phyloP scores from a whole-genome alignment of 2,113 vertebrate species.

The Thomomys bottae region DNA sequence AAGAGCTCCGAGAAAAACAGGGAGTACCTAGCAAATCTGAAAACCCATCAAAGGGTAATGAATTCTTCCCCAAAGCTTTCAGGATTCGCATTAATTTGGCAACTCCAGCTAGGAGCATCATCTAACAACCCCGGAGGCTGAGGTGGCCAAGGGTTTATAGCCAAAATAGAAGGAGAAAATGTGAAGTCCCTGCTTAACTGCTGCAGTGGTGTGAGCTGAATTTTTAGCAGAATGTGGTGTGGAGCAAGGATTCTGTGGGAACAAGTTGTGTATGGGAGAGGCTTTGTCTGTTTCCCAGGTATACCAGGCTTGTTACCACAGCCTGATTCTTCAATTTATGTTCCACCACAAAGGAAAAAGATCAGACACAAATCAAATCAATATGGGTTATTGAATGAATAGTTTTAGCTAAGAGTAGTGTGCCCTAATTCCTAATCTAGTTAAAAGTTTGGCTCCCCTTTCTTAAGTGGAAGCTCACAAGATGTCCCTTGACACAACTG shows the following conservation, averaged over 20 bases:
- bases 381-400: slow-evolving; percentile 37
- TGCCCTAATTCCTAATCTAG: not conserved
- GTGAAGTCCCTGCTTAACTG: slow-evolving; percentile 34
- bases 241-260: not conserved
- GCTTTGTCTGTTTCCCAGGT: not conserved
- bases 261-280: not conserved
- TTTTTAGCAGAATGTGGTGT: not conserved
- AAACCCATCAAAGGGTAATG: slow-evolving; percentile 47
- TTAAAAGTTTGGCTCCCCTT: not conserved
- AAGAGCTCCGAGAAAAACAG: not conserved
- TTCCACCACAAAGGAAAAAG: slow-evolving; percentile 33
- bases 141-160: slow-evolving; percentile 39
- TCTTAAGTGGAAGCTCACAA: not conserved
- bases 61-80: slow-evolving; percentile 57
- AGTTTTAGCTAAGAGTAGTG: not conserved
- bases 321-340: not conserved
- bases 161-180: slow-evolving; percentile 52
- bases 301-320: not conserved
- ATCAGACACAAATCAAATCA: slow-evolving; percentile 30
- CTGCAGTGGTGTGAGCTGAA: not conserved
- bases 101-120: slow-evolving; percentile 44
- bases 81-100: slow-evolving; percentile 63
- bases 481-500: not conserved
- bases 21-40: not conserved
- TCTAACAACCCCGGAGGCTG: slow-evolving; percentile 14